Evolutionary conservation across 2,797 vertebrate species (phyloP), one percentile per base, ranked within the genome.

Genomic region (Eidolon dupreanum): DNA sequence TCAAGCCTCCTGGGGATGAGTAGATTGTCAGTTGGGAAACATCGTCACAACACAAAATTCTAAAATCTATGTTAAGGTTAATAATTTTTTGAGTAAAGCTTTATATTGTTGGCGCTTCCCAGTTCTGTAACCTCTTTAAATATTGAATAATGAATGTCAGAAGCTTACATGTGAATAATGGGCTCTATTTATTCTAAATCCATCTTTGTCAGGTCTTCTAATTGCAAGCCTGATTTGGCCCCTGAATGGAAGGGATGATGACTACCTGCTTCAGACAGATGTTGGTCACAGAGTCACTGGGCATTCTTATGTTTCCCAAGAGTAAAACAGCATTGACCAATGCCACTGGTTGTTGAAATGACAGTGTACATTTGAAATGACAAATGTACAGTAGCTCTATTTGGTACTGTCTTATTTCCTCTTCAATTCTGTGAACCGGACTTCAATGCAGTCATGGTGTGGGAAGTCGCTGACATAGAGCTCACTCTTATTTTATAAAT

Each of bases 1-100:
- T 98, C 96, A 98, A 98, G 95, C 59, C 94, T 97, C 97, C 81
- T 84, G 97, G 93, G 98, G 97, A 97, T 95, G 82, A 70, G 91
- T 89, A 97, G 90, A 92, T 95, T 98, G 93, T 97, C 92, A 97
- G 77, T 92, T 78, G 71, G 93, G 79, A 71, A 87, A 83, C 89
- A 57, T 83, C 22, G 95, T 71, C 11, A 95, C 43, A 91, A 81
- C 53, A 10, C 28, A 94, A 82, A 97, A 53, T 8, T 26, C 65
- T 78, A 92, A 85, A 95, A 81, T 41, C 65, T 73, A 46, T 31
- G 83, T 15, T 90, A 87, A 94, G 81, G 49, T 93, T 89, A 94
- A 63, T 55, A 78, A 46, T 85, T 46, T 97, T 55, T 33, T 43
- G 55, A 51, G 4, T 75, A 94, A 95, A 66, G 24, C 65, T 94